phyloP scores from a whole-genome alignment of 2,113 vertebrate genomes.

The Zingel zingel region DNA sequence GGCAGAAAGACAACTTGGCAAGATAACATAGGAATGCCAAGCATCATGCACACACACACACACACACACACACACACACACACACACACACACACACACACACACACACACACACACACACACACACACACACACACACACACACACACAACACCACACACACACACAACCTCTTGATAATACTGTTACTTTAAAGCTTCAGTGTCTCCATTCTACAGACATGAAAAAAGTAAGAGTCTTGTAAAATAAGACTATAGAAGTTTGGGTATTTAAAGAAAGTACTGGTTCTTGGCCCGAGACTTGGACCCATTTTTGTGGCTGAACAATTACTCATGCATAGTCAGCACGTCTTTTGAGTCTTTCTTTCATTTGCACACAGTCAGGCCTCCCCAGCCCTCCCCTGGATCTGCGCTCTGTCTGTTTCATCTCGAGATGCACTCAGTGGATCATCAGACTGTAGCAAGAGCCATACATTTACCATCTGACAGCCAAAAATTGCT shows the following conservation, averaged over 20 bases:
- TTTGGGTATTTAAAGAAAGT: constrained; percentile 37
- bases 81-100: constrained; percentile 30
- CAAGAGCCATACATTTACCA: constrained; percentile 33
- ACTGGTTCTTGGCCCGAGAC: constrained; percentile 42
- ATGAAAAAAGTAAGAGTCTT: constrained; percentile 20
- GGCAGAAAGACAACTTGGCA: constrained; percentile 39
- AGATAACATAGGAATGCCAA: constrained; percentile 39
- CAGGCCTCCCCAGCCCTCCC: constrained; percentile 37
- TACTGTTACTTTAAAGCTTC: constrained; percentile 33
- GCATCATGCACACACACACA: constrained; percentile 4
- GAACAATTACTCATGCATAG: constrained; percentile 62
- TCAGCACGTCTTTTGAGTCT: constrained; percentile 55
- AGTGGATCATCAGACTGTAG: constrained; percentile 34
- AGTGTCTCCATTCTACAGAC: constrained; percentile 34
- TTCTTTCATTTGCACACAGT: constrained; percentile 66
- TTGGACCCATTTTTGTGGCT: constrained; percentile 55
- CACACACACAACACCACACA: constrained; percentile 29
- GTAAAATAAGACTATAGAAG: constrained; percentile 47
- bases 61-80: background rate
- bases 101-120: constrained; percentile 8
- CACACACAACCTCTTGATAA: constrained; percentile 42
- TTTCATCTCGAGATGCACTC: constrained; percentile 12
- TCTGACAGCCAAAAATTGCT: constrained; percentile 37
- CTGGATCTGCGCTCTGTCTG: constrained; percentile 43
- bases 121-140: background rate